Conservation (phyloP, 2,888 invertebrate species). For the Epinotia bilunana region DNA sequence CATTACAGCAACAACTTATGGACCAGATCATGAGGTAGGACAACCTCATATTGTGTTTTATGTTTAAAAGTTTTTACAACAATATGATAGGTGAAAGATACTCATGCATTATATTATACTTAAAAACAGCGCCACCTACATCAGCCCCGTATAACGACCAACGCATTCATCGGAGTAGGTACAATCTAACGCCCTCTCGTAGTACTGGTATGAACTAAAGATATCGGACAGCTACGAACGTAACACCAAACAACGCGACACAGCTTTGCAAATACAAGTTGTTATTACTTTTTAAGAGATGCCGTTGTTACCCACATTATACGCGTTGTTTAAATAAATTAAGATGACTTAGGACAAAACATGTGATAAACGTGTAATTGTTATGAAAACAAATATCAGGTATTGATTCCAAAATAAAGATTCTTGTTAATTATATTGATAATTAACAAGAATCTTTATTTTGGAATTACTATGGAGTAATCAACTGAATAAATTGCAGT, state of each 20-base stretch:
- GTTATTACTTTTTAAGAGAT: background rate
- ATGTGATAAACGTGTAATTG: background rate
- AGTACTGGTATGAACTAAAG: background rate
- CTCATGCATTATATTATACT: too few species aligned
- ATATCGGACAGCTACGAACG: background rate
- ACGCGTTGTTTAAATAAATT: background rate
- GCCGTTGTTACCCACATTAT: background rate
- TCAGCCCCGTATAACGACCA: background rate
- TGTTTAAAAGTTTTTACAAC: too few species aligned
- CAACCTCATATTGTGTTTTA: too few species aligned
- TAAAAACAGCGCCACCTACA: slow-evolving; percentile 12
- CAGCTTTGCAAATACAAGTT: background rate
- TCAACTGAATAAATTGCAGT: too few species aligned
- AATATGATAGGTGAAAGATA: too few species aligned
- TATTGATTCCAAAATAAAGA: too few species aligned
- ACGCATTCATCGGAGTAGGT: too few species aligned
- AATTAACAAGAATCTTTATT: too few species aligned
- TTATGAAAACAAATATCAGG: background rate
- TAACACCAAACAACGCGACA: background rate
- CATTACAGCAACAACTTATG: too few species aligned
- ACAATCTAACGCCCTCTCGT: slow-evolving; percentile 15
- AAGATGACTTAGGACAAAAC: background rate
- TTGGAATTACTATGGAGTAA: too few species aligned
- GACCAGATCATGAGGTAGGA: too few species aligned
- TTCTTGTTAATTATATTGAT: too few species aligned